Conservation (phyloP, 2,888 invertebrate species). For the Leptinotarsa juncta region DNA sequence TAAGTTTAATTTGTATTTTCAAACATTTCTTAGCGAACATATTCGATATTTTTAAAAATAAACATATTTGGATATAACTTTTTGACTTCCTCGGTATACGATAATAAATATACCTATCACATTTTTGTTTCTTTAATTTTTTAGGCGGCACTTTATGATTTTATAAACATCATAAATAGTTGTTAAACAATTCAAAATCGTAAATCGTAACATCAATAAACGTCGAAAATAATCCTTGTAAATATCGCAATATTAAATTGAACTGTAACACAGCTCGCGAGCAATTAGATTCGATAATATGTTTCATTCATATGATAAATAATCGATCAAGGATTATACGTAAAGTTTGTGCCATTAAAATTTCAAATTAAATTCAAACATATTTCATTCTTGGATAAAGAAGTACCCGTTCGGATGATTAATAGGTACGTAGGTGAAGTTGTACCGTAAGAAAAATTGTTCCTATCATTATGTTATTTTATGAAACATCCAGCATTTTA, state of each 20-base stretch:
- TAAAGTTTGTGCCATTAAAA: conserved; percentile 13
- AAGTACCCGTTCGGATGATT: conserved; percentile 13
- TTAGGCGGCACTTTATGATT: no score
- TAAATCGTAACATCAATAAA: neutral
- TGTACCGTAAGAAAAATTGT: conserved; percentile 14
- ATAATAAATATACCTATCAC: no score
- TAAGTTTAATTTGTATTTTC: no score
- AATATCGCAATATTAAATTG: conserved; percentile 10
- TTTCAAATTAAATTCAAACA: conserved; percentile 18
- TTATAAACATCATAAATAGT: no score
- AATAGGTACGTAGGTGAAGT: conserved; percentile 17
- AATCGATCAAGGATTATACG: conserved; percentile 13
- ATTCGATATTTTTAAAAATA: no score
- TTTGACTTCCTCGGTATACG: no score
- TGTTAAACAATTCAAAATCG: neutral
- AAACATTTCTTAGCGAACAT: no score
- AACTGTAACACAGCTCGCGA: conserved; percentile 8
- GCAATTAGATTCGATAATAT: conserved; percentile 7
- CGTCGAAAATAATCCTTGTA: neutral
- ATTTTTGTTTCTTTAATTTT: no score
- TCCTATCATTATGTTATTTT: conserved; percentile 14
- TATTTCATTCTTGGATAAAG: conserved; percentile 17
- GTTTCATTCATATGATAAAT: conserved; percentile 7
- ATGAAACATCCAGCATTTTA: conserved; percentile 2
- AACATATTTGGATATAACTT: no score